phyloP scores from a whole-genome alignment of 2,113 vertebrate species.

The Malurus elegans region DNA sequence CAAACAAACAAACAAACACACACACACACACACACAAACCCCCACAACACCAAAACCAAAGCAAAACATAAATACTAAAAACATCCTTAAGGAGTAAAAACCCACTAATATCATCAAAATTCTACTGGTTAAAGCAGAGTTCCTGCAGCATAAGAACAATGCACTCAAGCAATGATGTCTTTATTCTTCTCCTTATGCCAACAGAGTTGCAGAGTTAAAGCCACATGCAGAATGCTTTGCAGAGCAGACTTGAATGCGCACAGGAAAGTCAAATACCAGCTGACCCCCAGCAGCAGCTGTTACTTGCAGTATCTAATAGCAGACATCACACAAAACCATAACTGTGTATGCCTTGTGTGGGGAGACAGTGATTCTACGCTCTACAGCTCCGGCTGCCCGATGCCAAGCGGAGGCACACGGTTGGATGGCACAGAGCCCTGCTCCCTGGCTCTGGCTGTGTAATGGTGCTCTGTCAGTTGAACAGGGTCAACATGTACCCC shows the following conservation, averaged over 20 bases:
- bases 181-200: neutral
- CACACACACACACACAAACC: neutral
- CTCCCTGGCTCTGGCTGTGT: neutral
- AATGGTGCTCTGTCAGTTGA: neutral
- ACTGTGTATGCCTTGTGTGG: neutral
- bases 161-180: neutral
- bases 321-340: neutral
- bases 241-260: neutral
- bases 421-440: neutral
- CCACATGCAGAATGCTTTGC: neutral
- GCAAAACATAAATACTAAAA: neutral
- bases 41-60: neutral
- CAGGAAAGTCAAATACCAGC: neutral
- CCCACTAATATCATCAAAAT: neutral
- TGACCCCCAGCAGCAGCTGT: neutral
- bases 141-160: neutral
- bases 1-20: neutral
- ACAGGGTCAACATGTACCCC: accelerated
- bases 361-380: accelerated
- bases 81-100: neutral
- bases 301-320: neutral
- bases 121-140: neutral
- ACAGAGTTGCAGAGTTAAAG: neutral
- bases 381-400: neutral
- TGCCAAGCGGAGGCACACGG: neutral